A percentile compares a stretch with the other conserved stretches of the same genome.
Evolutionary conservation across 2,888 invertebrate genomes (phyloP).

Genomic region (Pyrochroa serraticornis): DNA sequence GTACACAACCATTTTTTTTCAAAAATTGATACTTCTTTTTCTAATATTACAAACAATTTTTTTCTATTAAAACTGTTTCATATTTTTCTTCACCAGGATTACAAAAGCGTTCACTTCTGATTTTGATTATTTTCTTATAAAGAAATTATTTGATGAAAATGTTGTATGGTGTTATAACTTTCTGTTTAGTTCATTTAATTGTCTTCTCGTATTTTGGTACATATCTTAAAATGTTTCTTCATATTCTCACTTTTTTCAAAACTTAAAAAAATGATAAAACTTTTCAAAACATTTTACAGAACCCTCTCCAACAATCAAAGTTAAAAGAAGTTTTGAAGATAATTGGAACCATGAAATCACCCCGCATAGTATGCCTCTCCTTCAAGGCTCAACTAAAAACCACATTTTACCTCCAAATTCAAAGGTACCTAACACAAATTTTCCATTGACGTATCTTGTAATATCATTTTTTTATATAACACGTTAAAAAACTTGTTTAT

Average conservation of each 20-base stretch:
- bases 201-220: no score
- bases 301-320: constrained; percentile 19
- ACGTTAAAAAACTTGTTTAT: constrained; percentile 1
- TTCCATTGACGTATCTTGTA: constrained; percentile 5
- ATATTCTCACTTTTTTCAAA: background rate
- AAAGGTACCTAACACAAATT: background rate
- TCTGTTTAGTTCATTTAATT: no score
- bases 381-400: constrained; percentile 31
- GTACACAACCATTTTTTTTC: no score
- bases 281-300: constrained; percentile 22
- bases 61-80: no score
- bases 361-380: constrained; percentile 39
- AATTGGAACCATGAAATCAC: constrained; percentile 42
- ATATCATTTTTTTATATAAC: constrained; percentile 4
- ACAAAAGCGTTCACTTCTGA: no score
- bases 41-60: no score
- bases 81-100: no score
- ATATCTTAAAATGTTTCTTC: no score
- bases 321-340: constrained; percentile 37
- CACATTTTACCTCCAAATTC: constrained; percentile 35
- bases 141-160: no score
- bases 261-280: background rate
- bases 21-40: no score
- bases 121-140: no score
- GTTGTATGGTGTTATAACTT: no score